Base-by-base conservation (phyloP, 2,888 invertebrate species). In the Ophion ventricosus region DNA sequence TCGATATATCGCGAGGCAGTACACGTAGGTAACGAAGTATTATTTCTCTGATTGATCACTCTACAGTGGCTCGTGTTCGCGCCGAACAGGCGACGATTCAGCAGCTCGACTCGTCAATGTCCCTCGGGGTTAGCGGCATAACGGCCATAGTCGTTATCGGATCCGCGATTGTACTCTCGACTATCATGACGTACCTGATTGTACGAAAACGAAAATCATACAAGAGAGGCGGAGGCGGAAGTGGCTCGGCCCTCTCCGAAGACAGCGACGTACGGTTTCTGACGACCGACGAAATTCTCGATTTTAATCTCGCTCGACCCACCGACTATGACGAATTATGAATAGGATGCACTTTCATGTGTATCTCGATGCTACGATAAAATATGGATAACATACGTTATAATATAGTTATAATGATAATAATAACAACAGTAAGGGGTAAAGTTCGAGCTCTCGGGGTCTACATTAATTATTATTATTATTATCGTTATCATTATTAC, bases 241-340 rank as follows among this genome's bases (percentile, higher is more conserved):
- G 88, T 59, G 88, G 90, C 17, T 92, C 92, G 23, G 90, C 91
- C 17, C 89, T 93, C 10, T 91, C 92, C n/a, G 94, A 94, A 43
- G 94, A 94, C 85, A 95, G 95, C 73, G 95, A 95, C 86, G 95
- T 95, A 0, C 90, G 95, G 80, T 95, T 94, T 89, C 91, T 95
- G 61, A 94, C 95, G 1, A 93, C 94, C 35, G 95, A 95, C 80
- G 95, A 95, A 88, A 91, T 94, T 56, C 89, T 95, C 20, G 94
- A 95, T 89, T 95, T 95, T 85, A 94, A 92, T 82, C 85, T 94
- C 70, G 94, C 94, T 1, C 91, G 90, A 57, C 93, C 94, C 14
- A 88, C 84, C 75, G 91, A 92, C 40, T 88, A 87, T 61, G 87
- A 88, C 69, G 91, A 92, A 74, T 67, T 83, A 67, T 87, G 66